A percentile compares a stretch with the other conserved stretches of the same genome.
phyloP scores from a whole-genome alignment of 2,888 invertebrate species.

The Trichopria drosophilae region DNA sequence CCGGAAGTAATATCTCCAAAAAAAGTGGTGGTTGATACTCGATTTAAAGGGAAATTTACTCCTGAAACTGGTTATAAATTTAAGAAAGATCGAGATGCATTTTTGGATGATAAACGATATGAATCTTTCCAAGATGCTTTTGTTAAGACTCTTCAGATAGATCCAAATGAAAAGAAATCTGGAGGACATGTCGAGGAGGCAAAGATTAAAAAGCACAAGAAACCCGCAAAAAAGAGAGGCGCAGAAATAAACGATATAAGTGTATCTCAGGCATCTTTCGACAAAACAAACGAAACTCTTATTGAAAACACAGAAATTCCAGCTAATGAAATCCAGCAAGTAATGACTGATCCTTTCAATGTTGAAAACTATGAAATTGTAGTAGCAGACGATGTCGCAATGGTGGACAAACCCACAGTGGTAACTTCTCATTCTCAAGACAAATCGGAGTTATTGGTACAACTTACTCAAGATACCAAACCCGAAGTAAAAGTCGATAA shows the following conservation, averaged over 20 bases:
- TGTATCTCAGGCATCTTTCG: not conserved
- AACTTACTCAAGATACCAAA: too few relatives aligned
- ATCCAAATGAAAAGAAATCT: conserved; percentile 40
- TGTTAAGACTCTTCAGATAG: conserved; percentile 48
- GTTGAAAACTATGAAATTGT: conserved; percentile 41
- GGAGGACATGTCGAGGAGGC: conserved; percentile 27
- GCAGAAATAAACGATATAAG: conserved; percentile 24
- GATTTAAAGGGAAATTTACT: conserved; percentile 42
- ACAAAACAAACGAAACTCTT: conserved; percentile 9
- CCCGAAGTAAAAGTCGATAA: conserved; percentile 11
- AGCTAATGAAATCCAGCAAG: conserved; percentile 20
- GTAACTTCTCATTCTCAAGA: not conserved
- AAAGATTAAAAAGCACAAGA: conserved; percentile 39
- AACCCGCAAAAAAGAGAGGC: conserved; percentile 29
- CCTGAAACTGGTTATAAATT: conserved; percentile 41
- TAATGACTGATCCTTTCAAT: conserved; percentile 34
- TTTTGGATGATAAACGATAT: conserved; percentile 40
- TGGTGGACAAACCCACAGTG: conserved; percentile 30
- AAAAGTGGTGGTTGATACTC: too few relatives aligned
- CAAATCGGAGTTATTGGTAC: not conserved
- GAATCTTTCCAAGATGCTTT: conserved; percentile 51
- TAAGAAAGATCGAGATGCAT: conserved; percentile 38
- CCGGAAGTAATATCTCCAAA: too few relatives aligned
- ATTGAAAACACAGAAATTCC: conserved; percentile 17
- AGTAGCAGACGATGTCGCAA: conserved; percentile 39